These are phyloP conservation scores for Thinocorus orbignyianus DNA, from an alignment of 2,113 vertebrate species.

Conservation along the genomic window DNA sequence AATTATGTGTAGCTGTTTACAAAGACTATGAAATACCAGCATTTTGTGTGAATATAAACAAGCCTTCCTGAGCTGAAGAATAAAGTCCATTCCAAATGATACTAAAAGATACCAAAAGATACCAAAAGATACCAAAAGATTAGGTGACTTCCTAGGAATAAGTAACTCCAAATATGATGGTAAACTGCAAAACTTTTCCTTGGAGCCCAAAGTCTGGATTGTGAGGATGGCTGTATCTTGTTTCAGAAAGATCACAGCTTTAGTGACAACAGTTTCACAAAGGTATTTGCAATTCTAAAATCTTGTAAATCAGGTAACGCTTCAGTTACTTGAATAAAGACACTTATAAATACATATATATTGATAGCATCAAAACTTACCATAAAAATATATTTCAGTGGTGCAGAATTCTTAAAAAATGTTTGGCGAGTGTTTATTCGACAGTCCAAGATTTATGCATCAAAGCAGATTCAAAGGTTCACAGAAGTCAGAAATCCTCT, in stretches of 20 bases:
- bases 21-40: not conserved
- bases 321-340: not conserved
- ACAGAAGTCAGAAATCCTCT: not conserved
- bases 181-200: not conserved
- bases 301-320: not conserved
- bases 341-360: not conserved
- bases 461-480: not conserved
- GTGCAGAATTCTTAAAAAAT: not conserved
- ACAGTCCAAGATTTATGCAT: not conserved
- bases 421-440: not conserved
- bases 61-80: not conserved
- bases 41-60: not conserved
- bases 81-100: not conserved
- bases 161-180: not conserved
- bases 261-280: not conserved
- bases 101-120: not conserved
- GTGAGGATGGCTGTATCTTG: fast-evolving
- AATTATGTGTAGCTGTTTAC: not conserved
- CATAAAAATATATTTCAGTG: not conserved
- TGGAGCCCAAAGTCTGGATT: not conserved
- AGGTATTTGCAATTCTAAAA: not conserved
- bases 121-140: not conserved
- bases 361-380: not conserved
- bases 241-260: not conserved
- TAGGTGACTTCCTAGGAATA: not conserved